Base-by-base conservation (phyloP, 2,888 invertebrate species). In the Tipula helvola region DNA sequence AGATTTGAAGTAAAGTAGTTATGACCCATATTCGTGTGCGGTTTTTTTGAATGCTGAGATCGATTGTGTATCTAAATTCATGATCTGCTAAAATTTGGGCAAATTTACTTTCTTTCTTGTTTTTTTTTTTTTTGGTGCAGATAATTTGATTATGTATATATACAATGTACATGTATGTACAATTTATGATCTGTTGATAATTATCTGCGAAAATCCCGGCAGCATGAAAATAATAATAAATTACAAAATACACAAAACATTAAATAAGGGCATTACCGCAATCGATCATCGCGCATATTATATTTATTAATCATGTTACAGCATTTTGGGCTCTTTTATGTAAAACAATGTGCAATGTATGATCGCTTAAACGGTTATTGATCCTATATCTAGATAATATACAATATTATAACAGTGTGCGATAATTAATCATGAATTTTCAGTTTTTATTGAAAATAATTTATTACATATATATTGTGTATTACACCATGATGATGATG, bases 351-450 rank as follows among this genome's bases (percentile, higher is more conserved):
- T 71, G 71, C 71, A 71, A 28, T 71, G 28, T 18, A 71, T 71
- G 71, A 71, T 71, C 71, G 71, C 71, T 71, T 71, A 71, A 71
- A 71, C 71, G 71, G 71, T 71, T 71, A 71, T 71, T 71, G 71
- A 71, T 71, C 71, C 71, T 18, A 3, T 52, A 8, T 28, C 28
- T 18, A 18, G 8, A 8, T 28, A 71, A 71, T 71, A 12, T 13
- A 28, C 10, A 10, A 44, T 39, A 39, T 0, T 39, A 39, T 3
- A 44, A 12, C 44, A 16, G 71, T 71, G 71, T 71, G 71, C 28
- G 28, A 71, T 28, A 71, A 71, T 71, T 71, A 71, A 71, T 71
- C 71, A 71, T 71, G 18, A 28, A 71, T 71, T 71, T 71, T 71
- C 71, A 5, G 28, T 18, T 71, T 28, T 71, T 71, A 71, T 28